These are phyloP conservation scores for Gymnarchus niloticus DNA, from an alignment of 2,113 vertebrate species.

Conservation along the genomic window DNA sequence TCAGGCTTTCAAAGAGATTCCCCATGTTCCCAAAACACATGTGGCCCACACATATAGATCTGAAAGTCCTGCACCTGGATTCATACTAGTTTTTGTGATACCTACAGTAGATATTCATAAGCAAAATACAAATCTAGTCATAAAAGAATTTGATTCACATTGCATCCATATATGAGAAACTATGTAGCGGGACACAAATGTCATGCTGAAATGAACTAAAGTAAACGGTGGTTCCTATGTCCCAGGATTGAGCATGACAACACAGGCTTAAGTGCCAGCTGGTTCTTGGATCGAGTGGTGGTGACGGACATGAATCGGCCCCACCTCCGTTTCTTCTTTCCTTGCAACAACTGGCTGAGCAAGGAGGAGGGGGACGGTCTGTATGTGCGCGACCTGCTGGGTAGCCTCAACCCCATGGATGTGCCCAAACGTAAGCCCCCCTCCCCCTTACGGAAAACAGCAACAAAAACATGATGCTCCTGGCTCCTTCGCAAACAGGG, in stretches of 20 bases:
- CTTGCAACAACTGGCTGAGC: constrained; percentile 94
- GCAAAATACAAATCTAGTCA: neutral
- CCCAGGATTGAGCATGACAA: constrained; percentile 92
- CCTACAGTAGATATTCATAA: neutral
- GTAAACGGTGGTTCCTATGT: neutral
- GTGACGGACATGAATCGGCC: constrained; percentile 92
- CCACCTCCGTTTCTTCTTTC: constrained; percentile 86
- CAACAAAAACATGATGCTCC: neutral
- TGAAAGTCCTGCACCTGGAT: neutral
- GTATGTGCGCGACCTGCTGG: constrained; percentile 81
- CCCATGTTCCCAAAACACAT: neutral
- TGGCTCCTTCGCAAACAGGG: neutral
- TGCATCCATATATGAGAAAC: neutral
- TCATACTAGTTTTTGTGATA: neutral
- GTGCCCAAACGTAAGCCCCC: constrained; percentile 79
- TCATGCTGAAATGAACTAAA: neutral
- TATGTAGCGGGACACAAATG: neutral
- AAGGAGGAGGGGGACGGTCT: constrained; percentile 86
- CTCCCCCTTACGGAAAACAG: neutral
- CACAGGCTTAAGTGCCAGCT: constrained; percentile 84
- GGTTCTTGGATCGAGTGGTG: constrained; percentile 86
- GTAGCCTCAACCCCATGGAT: constrained; percentile 88
- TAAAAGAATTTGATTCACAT: neutral
- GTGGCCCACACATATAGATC: neutral
- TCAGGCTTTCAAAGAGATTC: neutral